Base-by-base conservation (phyloP, 2,113 vertebrate species). In the Podarcis muralis region DNA sequence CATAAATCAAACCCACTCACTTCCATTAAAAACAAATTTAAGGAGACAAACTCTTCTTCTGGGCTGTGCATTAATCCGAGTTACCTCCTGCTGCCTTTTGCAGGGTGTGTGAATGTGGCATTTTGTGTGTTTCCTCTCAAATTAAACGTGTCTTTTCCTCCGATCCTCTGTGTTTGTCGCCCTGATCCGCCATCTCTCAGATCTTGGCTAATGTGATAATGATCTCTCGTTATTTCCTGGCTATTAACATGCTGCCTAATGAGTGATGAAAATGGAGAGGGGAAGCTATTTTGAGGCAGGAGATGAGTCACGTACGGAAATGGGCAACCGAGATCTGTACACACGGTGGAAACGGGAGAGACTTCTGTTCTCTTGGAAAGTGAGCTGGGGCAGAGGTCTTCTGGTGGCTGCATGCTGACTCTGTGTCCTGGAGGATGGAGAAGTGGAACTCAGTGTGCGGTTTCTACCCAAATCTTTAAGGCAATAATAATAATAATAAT, bases 301-400 rank as follows among this genome's bases (percentile, higher is more conserved):
- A 92, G 93, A 94, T 95, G 94, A 95, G 92, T 93, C 94, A 94
- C 91, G 81, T 86, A 87, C 89, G 92, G 90, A 90, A 93, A 89
- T 87, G 90, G 74, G 87, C 88, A 89, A 80, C 93, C 89, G 88
- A 77, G 90, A 85, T 88, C 90, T 18, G 90, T 94, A 62, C 35
- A 35, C 86, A 32, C 20, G 0, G 66, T 92, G 92, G 91, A 93
- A 93, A 93, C 88, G 76, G 88, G 78, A 95, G 69, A 89, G 79
- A 0, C 87, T 84, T 18, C 0, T 90, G 92, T 93, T 88, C 85
- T 77, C 90, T 88, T 12, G 20, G 27, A 75, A 62, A 93, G n/a
- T 37, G 37, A 91, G 11, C 48, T 53, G 48, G 48, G 48, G 48
- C 48, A 53, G 48, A 53, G 48, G 48, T 53, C 43, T 43, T 43